Percentiles rank a stretch among this genome's conserved stretches.
Conservation (phyloP, 2,113 vertebrate genomes). For the Urocynchramus pylzowi region DNA sequence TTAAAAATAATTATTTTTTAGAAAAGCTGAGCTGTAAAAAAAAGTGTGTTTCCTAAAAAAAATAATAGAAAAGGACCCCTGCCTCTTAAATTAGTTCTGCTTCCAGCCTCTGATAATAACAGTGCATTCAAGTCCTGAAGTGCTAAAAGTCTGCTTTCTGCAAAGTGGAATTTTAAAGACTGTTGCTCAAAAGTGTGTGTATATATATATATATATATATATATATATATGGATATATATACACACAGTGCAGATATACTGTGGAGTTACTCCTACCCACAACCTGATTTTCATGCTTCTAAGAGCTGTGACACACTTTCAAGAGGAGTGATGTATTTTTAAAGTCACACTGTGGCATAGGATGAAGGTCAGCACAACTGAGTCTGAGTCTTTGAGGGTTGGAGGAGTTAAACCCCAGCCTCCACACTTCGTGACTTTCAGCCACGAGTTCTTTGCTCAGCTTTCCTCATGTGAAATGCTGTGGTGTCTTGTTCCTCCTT, state of each 20-base stretch:
- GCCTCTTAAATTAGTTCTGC: background rate
- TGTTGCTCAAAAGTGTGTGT: background rate
- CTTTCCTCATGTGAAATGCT: background rate
- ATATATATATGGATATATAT: no score
- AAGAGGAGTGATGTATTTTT: background rate
- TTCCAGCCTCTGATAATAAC: background rate
- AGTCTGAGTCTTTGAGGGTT: background rate
- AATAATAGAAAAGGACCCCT: background rate
- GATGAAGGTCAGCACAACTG: background rate
- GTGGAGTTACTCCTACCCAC: background rate
- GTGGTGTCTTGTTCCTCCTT: background rate
- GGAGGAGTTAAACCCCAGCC: background rate
- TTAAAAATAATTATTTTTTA: background rate
- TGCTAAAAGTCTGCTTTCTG: background rate
- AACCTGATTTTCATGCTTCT: background rate
- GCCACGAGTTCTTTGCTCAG: background rate
- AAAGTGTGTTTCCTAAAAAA: background rate
- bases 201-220: fast-evolving
- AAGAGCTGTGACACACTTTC: slow-evolving; percentile 17
- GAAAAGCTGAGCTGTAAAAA: background rate
- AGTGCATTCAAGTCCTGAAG: background rate
- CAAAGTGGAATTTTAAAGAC: background rate
- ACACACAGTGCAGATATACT: background rate
- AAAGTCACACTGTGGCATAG: background rate
- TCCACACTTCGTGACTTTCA: background rate